These are phyloP conservation scores for Coregonus ussuriensis DNA, from an alignment of 2,797 vertebrate genomes.

Conservation along the genomic window DNA sequence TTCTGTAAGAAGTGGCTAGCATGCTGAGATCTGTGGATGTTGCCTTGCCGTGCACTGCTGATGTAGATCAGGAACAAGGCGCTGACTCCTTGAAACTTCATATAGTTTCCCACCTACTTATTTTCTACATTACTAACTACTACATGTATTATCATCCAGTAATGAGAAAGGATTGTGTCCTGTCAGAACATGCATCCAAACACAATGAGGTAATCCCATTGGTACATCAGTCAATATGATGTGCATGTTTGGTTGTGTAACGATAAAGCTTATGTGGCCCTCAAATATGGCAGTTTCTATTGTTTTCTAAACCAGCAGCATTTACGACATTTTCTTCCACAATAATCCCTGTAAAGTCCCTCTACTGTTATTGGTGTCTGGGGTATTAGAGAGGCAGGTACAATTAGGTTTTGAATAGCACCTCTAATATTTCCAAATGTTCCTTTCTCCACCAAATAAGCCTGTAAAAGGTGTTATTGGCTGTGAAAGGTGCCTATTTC, in stretches of 20 bases:
- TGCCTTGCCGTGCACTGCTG: slow-evolving; percentile 1
- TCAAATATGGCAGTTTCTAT: not conserved
- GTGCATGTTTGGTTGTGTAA: not conserved
- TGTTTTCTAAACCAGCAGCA: not conserved
- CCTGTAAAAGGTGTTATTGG: slow-evolving; percentile 11
- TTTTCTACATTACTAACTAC: not conserved
- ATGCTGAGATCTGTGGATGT: slow-evolving; percentile 28
- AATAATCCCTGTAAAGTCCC: not conserved
- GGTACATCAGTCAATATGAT: not conserved
- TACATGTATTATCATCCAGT: not conserved
- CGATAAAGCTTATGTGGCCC: too few relatives aligned
- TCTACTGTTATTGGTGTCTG: slow-evolving; percentile 15
- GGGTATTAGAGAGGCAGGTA: slow-evolving; percentile 3
- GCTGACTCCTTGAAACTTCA: not conserved
- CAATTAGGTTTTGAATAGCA: slow-evolving; percentile 4
- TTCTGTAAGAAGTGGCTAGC: slow-evolving; percentile 2
- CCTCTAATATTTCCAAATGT: slow-evolving; percentile 44
- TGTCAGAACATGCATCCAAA: not conserved
- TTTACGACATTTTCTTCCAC: slow-evolving; percentile 1
- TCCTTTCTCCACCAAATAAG: slow-evolving; percentile 43
- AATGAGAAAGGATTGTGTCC: slow-evolving; percentile 4
- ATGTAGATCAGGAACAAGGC: not conserved
- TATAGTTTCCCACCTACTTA: not conserved
- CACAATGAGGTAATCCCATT: not conserved
- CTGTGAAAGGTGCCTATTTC: slow-evolving; percentile 65